Base-by-base conservation (phyloP, 2,888 invertebrate species). In the Drosophila quinaria region DNA sequence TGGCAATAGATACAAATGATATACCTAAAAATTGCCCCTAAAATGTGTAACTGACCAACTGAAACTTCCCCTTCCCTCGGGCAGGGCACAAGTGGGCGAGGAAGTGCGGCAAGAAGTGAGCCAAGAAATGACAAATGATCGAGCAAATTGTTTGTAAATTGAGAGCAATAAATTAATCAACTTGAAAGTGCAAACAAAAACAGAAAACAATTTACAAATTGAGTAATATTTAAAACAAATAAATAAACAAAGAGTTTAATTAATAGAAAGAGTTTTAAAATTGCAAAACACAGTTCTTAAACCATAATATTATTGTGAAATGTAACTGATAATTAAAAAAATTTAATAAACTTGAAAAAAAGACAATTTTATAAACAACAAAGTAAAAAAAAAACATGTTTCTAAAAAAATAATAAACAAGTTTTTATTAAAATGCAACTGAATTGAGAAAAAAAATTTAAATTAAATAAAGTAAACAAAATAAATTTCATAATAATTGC, bases 1-100 rank as follows among this genome's bases (percentile, higher is more conserved):
- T 55, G 61, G 69, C 70, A 74, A 71, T 58, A 80, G 71, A 78
- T 71, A 67, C 67, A 69, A 85, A 71, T 71, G 46, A 49, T 35
- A 44, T 41, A 31, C 22, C 25, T 60, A 68, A 52, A 61, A 65
- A 65, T 51, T 59, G 61, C 22, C 59, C 55, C 51, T 47, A 64
- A 63, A 55, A 68, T 56, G 42, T 44, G 39, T 56, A 55, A 56
- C 33, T 54, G 59, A 50, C 49, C 49, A 11, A 11, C 17, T 33
- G 44, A n/a, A 8, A 9, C 19, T 17, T 4, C 15, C 49, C 10
- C 1, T 15, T 3, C 5, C 17, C 17, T 6, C n/a, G 1, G 22
- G 22, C 5, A 44, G 19, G 55, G 13, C 25, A 37, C 22, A 9
- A n/a, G 37, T 37, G 10, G 9, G 17, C 9, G 50, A 35, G 31